These are phyloP conservation scores for Diaperis boleti DNA, from an alignment of 2,888 invertebrate genomes.

Conservation along the genomic window DNA sequence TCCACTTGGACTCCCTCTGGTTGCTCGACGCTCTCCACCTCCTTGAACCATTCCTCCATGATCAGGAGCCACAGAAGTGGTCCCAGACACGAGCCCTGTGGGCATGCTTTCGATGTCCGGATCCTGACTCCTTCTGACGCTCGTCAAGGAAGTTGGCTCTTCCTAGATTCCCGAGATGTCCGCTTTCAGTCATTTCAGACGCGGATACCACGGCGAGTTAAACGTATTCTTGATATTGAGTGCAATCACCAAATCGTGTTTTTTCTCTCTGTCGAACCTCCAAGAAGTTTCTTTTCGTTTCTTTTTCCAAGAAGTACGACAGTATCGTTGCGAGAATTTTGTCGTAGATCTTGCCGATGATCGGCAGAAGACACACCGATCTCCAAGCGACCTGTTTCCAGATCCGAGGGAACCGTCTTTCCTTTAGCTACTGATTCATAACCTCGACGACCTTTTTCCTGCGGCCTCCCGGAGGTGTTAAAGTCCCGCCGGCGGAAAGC, in stretches of 20 bases:
- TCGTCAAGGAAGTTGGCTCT: slow-evolving; percentile 38
- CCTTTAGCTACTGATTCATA: slow-evolving; percentile 42
- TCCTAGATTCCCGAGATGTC: slow-evolving; percentile 12
- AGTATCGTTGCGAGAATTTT: slow-evolving; percentile 48
- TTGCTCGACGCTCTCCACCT: background rate
- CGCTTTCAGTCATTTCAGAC: slow-evolving; percentile 15
- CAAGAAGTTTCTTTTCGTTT: too few relatives aligned
- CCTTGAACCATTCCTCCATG: slow-evolving; percentile 44
- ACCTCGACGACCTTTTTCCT: slow-evolving; percentile 25
- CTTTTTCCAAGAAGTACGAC: slow-evolving; percentile 43
- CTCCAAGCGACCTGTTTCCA: slow-evolving; percentile 49
- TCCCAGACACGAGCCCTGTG: slow-evolving; percentile 42
- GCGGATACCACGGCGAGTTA: slow-evolving; percentile 41
- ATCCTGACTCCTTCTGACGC: slow-evolving; percentile 15
- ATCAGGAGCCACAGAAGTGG: slow-evolving; percentile 41
- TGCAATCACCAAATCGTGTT: slow-evolving; percentile 39
- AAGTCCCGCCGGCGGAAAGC: slow-evolving; percentile 24
- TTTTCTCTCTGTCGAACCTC: background rate
- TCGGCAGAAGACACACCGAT: slow-evolving; percentile 48
- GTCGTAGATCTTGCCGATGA: slow-evolving; percentile 51
- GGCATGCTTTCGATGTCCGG: slow-evolving; percentile 34
- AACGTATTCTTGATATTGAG: slow-evolving; percentile 45
- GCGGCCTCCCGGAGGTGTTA: slow-evolving; percentile 9
- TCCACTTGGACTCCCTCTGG: background rate
- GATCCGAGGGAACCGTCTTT: slow-evolving; percentile 41